Evolutionary conservation across 2,888 invertebrate species (phyloP).

Genomic region (Spilosoma lubricipeda): DNA sequence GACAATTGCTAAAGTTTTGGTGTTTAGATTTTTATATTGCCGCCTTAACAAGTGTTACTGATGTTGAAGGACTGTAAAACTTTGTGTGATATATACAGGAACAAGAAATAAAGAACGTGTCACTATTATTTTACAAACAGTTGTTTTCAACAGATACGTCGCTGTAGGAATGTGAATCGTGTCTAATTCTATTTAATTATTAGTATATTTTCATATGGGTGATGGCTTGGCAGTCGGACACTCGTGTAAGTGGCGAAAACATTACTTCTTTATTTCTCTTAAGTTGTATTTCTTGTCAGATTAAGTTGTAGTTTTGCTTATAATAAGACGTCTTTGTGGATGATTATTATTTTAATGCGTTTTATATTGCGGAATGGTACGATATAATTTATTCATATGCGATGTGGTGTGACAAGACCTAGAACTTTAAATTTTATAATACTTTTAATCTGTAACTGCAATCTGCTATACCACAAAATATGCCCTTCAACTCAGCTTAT

Average conservation of each 20-base stretch:
- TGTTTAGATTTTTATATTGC: slow-evolving; percentile 71
- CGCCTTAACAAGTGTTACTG: slow-evolving; percentile 62
- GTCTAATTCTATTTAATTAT: slow-evolving; percentile 75
- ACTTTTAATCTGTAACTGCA: slow-evolving; percentile 42
- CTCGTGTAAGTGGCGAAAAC: slow-evolving; percentile 76
- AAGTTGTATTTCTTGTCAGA: slow-evolving; percentile 31
- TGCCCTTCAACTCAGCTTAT: slow-evolving; percentile 53
- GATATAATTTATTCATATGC: slow-evolving; percentile 59
- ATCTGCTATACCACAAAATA: slow-evolving; percentile 59
- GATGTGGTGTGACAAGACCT: slow-evolving; percentile 47
- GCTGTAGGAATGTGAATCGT: slow-evolving; percentile 80
- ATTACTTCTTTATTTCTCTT: slow-evolving; percentile 32
- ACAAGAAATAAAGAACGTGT: slow-evolving; percentile 79
- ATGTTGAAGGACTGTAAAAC: slow-evolving; percentile 68
- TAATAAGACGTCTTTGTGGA: slow-evolving; percentile 73
- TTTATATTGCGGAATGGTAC: slow-evolving; percentile 62
- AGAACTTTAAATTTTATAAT: slow-evolving; percentile 38
- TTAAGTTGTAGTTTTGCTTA: slow-evolving; percentile 33
- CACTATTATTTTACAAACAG: slow-evolving; percentile 76
- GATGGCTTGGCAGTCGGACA: slow-evolving; percentile 86
- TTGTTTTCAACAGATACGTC: slow-evolving; percentile 78
- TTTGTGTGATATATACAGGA: slow-evolving; percentile 63
- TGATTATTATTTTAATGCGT: slow-evolving; percentile 74
- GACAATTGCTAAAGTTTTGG: slow-evolving; percentile 70
- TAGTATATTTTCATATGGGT: slow-evolving; percentile 84